A percentile compares a stretch with the other conserved stretches of the same genome.
Conservation (phyloP, 2,797 vertebrate species). For the Xenopus petersii region DNA sequence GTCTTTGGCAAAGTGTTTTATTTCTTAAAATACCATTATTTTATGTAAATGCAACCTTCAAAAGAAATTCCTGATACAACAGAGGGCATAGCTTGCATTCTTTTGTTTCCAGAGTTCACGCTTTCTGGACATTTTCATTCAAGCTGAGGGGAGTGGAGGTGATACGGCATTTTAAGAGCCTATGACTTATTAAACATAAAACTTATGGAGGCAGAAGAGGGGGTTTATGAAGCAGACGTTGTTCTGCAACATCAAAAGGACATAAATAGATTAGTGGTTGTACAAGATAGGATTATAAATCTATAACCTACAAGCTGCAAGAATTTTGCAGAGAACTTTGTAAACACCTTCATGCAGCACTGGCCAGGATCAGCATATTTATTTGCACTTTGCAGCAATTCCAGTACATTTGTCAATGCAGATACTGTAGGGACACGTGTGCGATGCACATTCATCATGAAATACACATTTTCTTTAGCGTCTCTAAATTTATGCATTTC, state of each 20-base stretch:
- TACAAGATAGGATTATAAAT: conserved; percentile 3
- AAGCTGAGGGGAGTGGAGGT: too few relatives aligned
- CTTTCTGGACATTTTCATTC: too few relatives aligned
- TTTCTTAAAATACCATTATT: too few relatives aligned
- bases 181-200: not conserved
- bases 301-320: not conserved
- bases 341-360: not conserved
- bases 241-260: not conserved
- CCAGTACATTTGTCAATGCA: not conserved
- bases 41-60: too few relatives aligned
- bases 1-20: too few relatives aligned
- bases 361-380: not conserved
- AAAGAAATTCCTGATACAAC: too few relatives aligned
- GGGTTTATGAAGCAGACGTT: not conserved
- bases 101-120: too few relatives aligned
- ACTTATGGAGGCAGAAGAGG: not conserved
- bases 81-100: too few relatives aligned
- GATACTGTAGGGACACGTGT: not conserved
- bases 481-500: not conserved
- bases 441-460: not conserved
- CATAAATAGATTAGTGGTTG: not conserved
- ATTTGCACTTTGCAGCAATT: not conserved
- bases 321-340: not conserved
- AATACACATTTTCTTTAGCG: not conserved
- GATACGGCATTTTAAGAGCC: too few relatives aligned